Conservation (phyloP, 2,888 invertebrate species). For the Sinelater perroti region DNA sequence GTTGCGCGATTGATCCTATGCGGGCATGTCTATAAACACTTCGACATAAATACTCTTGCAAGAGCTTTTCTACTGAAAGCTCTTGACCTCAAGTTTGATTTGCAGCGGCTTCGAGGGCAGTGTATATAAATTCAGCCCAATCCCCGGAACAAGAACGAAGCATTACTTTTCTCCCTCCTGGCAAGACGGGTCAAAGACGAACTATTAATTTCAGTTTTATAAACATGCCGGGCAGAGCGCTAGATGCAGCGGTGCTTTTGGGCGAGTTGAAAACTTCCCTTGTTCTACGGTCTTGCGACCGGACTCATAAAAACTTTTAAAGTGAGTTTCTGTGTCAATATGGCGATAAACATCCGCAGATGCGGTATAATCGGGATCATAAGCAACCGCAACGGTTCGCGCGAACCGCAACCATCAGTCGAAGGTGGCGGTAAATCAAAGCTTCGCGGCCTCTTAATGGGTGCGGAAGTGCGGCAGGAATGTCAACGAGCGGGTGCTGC, state of each 20-base stretch:
- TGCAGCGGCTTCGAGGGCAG: conserved; percentile 1
- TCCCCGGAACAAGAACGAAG: background rate
- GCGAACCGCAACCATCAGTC: conserved; percentile 7
- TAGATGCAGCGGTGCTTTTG: conserved; percentile 2
- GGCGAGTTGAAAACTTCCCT: conserved; percentile 3
- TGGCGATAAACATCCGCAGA: conserved; percentile 13
- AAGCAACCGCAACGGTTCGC: background rate
- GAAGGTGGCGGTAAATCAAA: conserved; percentile 15
- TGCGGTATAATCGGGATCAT: conserved; percentile 11
- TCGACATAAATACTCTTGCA: conserved; percentile 5
- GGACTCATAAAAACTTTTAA: conserved; percentile 16
- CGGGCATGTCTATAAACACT: background rate
- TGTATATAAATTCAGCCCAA: conserved; percentile 11
- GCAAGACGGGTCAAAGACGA: background rate
- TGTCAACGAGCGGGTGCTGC: conserved; percentile 16
- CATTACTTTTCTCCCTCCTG: too few species aligned
- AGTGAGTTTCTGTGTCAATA: conserved; percentile 15
- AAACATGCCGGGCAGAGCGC: too few species aligned
- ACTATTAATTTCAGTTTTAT: conserved; percentile 9
- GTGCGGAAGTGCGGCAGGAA: conserved; percentile 8
- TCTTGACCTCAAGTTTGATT: conserved; percentile 10
- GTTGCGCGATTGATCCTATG: too few species aligned
- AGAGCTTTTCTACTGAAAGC: conserved; percentile 4
- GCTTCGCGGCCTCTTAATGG: conserved; percentile 12
- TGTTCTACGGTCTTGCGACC: background rate